Percentiles rank a stretch among this genome's conserved stretches.
Evolutionary conservation across 1,140 invertebrate genomes (phyloP).

Genomic region (Sminthurides bifidus): DNA sequence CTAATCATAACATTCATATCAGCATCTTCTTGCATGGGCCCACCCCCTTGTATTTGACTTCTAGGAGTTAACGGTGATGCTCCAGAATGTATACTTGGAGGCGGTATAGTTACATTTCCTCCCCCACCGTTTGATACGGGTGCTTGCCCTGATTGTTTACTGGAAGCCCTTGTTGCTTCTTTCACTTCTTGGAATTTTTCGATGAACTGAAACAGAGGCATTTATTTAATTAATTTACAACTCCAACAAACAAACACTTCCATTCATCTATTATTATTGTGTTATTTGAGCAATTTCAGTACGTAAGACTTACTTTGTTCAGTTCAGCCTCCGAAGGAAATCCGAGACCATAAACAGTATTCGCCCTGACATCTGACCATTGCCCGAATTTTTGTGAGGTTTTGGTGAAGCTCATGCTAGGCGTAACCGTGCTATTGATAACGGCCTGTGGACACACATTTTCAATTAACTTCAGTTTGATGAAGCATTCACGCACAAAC

Average conservation of each 20-base stretch:
- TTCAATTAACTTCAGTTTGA: too few species aligned
- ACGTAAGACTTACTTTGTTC: conserved; percentile 55
- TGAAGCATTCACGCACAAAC: too few species aligned
- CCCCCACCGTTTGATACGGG: conserved; percentile 21
- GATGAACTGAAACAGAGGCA: conserved; percentile 61
- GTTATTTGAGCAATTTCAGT: neutral
- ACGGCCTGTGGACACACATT: conserved; percentile 65
- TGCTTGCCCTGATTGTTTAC: conserved; percentile 15
- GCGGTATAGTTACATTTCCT: conserved; percentile 24
- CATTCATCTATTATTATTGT: too few species aligned
- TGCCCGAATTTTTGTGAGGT: conserved; percentile 98
- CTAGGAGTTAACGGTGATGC: conserved; percentile 23
- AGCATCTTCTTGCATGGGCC: conserved; percentile 16
- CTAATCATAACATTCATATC: conserved; percentile 18
- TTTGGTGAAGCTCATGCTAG: conserved; percentile 97
- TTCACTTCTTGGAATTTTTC: conserved; percentile 98
- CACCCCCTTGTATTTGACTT: conserved; percentile 16
- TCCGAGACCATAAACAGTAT: conserved; percentile 94
- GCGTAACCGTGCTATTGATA: conserved; percentile 94
- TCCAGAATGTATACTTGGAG: conserved; percentile 22
- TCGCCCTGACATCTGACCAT: conserved; percentile 90
- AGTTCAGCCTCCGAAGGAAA: conserved; percentile 89
- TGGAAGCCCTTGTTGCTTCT: conserved; percentile 67
- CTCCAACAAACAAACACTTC: neutral
- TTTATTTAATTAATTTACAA: neutral